Base-by-base conservation (phyloP, 1,140 invertebrate genomes). In the Ooceraea biroi region DNA sequence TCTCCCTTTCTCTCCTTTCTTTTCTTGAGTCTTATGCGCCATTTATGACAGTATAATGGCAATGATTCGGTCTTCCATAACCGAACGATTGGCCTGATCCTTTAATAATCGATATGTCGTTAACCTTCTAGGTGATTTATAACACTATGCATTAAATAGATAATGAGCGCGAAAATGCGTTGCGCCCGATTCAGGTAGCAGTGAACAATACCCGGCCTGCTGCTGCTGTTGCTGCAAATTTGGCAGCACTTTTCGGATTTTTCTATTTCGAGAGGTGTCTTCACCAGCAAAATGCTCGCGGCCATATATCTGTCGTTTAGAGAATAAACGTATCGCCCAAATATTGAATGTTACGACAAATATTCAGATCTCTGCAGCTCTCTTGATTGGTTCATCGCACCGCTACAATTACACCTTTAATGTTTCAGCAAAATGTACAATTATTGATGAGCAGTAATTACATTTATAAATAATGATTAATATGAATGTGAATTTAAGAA, bases 11-110 rank as follows among this genome's bases (percentile, higher is more conserved):
- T n/a, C 19, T 5, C 52, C 3, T 58, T 27, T 82, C 57, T 60
- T 84, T 86, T 72, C 82, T 74, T 50, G 52, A 69, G 36, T 19
- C 48, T 78, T 48, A 65, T 78, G n/a, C 73, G 27, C 19, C 12
- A 50, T 50, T 65, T 30, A 19, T 19, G 12, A 25, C 27, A 41
- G 65, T 52, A 25, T 27, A 17, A 25, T n/a, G 22, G 65, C 52
- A 66, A 52, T 4, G n/a, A 25, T 22, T 46, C 12, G 12, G 61
- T 30, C 22, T 77, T 36, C 27, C n/a, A 46, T n/a, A 14, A 5
- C 14, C 46, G 30, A 25, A 52, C 41, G 17, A 5, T n/a, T 78
- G 52, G 19, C 2, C 11, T 7, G 44, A 58, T 69, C 57, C 25
- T 71, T 80, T 30, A 7, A 57, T 55, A 77, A 78, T 52, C 36